Percentiles rank a stretch among this genome's conserved stretches.
Conservation (phyloP, 2,888 invertebrate genomes). For the Dolomedes plantarius region DNA sequence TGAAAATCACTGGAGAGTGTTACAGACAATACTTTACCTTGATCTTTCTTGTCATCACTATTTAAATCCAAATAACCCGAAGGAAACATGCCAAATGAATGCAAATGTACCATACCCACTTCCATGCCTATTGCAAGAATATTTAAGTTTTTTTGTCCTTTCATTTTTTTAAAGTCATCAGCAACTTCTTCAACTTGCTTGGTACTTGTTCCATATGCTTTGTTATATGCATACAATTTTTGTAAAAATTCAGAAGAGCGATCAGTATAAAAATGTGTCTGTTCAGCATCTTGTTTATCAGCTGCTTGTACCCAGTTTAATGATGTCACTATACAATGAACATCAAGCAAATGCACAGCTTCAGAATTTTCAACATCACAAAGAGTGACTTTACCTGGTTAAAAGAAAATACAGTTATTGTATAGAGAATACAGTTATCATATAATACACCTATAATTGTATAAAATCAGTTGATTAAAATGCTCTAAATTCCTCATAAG, state of each 20-base stretch:
- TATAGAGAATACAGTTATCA: no score
- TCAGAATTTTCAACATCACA: slow-evolving; percentile 92
- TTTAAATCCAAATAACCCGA: slow-evolving; percentile 75
- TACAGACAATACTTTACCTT: slow-evolving; percentile 80
- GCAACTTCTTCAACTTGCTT: slow-evolving; percentile 78
- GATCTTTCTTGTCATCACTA: slow-evolving; percentile 34
- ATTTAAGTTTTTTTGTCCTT: slow-evolving; percentile 80
- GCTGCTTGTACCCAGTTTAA: slow-evolving; percentile 84
- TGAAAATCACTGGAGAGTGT: slow-evolving; percentile 84
- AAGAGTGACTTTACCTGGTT: slow-evolving; percentile 82
- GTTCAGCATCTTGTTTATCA: slow-evolving; percentile 35
- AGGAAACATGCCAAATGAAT: slow-evolving; percentile 90
- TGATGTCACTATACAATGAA: slow-evolving; percentile 83
- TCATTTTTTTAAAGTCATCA: slow-evolving; percentile 76
- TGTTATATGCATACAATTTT: slow-evolving; percentile 77
- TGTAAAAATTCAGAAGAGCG: slow-evolving; percentile 78
- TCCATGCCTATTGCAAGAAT: slow-evolving; percentile 87
- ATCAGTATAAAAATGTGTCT: slow-evolving; percentile 75
- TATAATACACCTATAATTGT: no score
- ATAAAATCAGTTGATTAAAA: background rate
- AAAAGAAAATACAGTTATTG: slow-evolving; percentile 22
- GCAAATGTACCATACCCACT: slow-evolving; percentile 82
- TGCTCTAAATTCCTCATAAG: no score
- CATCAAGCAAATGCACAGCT: slow-evolving; percentile 82
- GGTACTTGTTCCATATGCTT: slow-evolving; percentile 75